A percentile compares a stretch with the other conserved stretches of the same genome.
phyloP scores from a whole-genome alignment of 2,113 vertebrate species.

The Lamprologus callipterus region DNA sequence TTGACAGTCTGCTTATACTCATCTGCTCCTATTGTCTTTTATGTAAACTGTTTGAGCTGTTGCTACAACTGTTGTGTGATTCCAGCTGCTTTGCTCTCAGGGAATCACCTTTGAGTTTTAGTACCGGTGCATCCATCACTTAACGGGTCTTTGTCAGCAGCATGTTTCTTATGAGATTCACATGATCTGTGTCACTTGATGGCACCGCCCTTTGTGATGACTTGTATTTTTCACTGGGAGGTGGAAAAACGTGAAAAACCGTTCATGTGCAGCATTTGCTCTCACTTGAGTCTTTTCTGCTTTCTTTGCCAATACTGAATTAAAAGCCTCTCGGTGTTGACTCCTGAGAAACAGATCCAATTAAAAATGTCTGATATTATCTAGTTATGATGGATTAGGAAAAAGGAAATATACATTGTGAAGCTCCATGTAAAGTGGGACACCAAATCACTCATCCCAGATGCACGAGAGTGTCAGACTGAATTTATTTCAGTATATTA shows the following conservation, averaged over 20 bases:
- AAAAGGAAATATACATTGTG: background rate
- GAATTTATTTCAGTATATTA: background rate
- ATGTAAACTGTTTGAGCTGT: background rate
- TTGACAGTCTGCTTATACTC: background rate
- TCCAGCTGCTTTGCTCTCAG: background rate
- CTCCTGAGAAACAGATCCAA: background rate
- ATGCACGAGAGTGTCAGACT: background rate
- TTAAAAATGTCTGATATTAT: background rate
- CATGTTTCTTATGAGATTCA: fast-evolving
- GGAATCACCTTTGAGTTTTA: background rate
- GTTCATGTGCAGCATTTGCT: fast-evolving
- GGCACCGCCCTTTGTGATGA: background rate
- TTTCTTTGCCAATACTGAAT: background rate
- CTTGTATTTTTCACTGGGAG: background rate
- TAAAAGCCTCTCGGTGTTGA: background rate
- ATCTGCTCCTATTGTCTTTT: background rate
- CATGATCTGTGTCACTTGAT: background rate
- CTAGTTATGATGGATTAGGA: background rate
- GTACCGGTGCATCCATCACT: background rate
- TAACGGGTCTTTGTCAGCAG: background rate
- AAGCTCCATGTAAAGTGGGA: background rate
- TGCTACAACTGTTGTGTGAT: background rate
- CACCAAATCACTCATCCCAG: background rate
- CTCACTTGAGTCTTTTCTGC: background rate
- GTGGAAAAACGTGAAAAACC: fast-evolving